Evolutionary conservation across 2,888 invertebrate species (phyloP), one percentile per base, ranked within the genome.

Genomic region (Meloe dianella): DNA sequence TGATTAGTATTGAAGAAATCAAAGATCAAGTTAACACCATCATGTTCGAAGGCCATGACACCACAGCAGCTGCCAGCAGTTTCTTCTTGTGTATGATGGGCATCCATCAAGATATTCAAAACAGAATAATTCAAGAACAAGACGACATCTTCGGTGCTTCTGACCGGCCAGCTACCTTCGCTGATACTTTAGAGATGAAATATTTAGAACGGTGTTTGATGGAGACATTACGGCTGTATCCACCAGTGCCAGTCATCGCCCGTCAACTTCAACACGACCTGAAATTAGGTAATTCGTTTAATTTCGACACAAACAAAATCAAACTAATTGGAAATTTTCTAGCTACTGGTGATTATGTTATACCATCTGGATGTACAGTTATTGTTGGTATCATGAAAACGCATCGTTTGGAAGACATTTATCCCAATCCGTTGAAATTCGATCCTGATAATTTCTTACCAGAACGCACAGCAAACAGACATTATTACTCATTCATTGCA

Each of bases 1-100:
- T 88, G 57, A 89, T 94, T 69, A 90, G 87, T 57, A 93, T 94
- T 71, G 87, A 89, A 72, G 93, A 94, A 84, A 93, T 94, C 71
- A 93, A 92, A 82, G 93, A 94, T 81, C 93, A 94, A 86, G 93
- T 93, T 0, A 92, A 93, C 77, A 94, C 93, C 0, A 94, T 94
- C 65, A 94, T 94, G 94, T 94, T 94, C 80, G 92, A 96, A 89
- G 93, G 93, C 2, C 93, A 93, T 81, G 93, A 93, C 78, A 94
- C 93, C 8, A 94, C 93, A 0, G 91, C 93, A 10, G 93, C 96
- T 35, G 95, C 92, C 1, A 92, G 95, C 71, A 94, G 93, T 80
- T 97, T 96, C 87, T 91, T 93, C 68, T 85, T 95, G 7, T 92
- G 92, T 73, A 92, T 92, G 73, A 88, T 96, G 79, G 96, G 94